Evolutionary conservation across 2,797 vertebrate species (phyloP).

Genomic region (Netta rufina): DNA sequence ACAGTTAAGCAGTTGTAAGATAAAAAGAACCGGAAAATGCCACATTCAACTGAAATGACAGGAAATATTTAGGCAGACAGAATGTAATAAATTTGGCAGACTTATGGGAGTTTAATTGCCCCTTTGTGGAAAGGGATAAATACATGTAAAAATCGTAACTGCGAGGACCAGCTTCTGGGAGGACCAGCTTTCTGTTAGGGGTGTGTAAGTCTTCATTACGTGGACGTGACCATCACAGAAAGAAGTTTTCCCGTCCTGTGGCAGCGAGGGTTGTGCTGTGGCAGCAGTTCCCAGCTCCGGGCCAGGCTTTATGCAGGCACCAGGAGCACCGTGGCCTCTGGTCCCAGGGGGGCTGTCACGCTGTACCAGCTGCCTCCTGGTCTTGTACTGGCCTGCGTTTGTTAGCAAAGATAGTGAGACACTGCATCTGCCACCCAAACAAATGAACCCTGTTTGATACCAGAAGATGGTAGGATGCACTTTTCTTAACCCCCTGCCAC

Average conservation of each 20-base stretch:
- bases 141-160: not conserved
- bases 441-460: not conserved
- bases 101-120: conserved; percentile 49
- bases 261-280: not conserved
- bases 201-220: not conserved
- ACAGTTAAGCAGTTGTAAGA: conserved; percentile 61
- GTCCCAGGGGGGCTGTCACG: not conserved
- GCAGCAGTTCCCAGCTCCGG: not conserved
- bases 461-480: not conserved
- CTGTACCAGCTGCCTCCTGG: not conserved
- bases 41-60: conserved; percentile 66
- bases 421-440: not conserved
- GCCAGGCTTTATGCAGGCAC: not conserved
- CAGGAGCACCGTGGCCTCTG: not conserved
- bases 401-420: not conserved
- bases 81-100: conserved; percentile 67
- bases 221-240: not conserved
- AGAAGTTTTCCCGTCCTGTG: rapidly evolving
- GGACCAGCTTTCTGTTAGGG: not conserved
- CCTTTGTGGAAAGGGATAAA: conserved; percentile 45
- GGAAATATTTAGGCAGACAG: conserved; percentile 66
- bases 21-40: conserved; percentile 70
- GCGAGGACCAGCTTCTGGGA: conserved; percentile 5
- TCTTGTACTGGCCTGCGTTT: not conserved
- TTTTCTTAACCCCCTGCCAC: not conserved